These are phyloP conservation scores for Pandemis corylana DNA, from an alignment of 2,888 invertebrate genomes.

Conservation along the genomic window DNA sequence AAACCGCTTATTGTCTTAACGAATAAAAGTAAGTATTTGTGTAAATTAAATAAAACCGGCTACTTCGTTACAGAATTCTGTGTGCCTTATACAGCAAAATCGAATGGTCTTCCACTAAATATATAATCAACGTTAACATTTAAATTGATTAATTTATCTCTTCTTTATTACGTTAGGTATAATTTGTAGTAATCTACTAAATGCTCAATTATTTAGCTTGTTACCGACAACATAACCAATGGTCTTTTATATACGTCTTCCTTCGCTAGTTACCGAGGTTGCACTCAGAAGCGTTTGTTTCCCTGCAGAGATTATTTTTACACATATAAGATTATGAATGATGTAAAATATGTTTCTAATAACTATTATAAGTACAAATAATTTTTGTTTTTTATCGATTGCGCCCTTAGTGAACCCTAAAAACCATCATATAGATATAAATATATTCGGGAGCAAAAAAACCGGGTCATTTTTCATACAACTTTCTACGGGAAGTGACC, in stretches of 20 bases:
- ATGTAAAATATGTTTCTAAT: background rate
- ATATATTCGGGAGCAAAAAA: background rate
- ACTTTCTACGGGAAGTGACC: too few relatives aligned
- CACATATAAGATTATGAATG: background rate
- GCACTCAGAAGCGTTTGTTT: background rate
- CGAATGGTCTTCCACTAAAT: constrained; percentile 74
- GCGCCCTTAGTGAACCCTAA: background rate
- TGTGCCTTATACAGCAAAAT: constrained; percentile 83
- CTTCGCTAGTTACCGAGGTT: constrained; percentile 68
- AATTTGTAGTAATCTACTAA: constrained; percentile 42
- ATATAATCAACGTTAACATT: constrained; percentile 41
- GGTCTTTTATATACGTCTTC: constrained; percentile 60
- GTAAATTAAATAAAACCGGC: constrained; percentile 38
- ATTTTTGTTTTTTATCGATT: background rate
- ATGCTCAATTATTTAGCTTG: constrained; percentile 58
- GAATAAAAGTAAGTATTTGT: constrained; percentile 22
- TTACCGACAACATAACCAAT: constrained; percentile 65
- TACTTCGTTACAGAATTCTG: constrained; percentile 55
- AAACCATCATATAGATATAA: background rate
- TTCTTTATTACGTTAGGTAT: constrained; percentile 24
- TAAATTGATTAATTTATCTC: constrained; percentile 40
- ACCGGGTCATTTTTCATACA: too few relatives aligned
- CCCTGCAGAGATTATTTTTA: background rate
- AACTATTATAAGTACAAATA: background rate
- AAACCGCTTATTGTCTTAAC: constrained; percentile 3